phyloP scores from a whole-genome alignment of 2,113 vertebrate species.

The Prunella himalayana region DNA sequence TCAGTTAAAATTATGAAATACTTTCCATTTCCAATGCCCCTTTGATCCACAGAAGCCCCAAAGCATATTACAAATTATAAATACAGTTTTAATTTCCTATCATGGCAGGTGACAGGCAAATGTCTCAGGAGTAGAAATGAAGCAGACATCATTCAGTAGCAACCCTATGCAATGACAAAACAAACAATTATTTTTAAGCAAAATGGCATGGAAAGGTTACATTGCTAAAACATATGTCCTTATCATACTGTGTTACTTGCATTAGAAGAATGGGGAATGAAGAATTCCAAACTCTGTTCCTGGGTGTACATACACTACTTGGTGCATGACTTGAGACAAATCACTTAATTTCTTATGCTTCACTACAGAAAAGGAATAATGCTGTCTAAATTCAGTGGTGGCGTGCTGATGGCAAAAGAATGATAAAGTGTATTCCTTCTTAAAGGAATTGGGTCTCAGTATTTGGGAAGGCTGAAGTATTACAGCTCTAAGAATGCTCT shows the following conservation, averaged over 20 bases:
- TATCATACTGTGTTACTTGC: not conserved
- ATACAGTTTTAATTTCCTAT: not conserved
- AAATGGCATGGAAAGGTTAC: not conserved
- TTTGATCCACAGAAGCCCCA: not conserved
- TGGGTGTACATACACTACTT: not conserved
- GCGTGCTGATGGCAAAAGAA: not conserved
- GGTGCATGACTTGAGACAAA: not conserved
- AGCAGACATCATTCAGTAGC: not conserved
- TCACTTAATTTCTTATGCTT: not conserved
- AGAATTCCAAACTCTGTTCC: not conserved
- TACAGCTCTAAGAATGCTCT: not conserved
- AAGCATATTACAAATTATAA: not conserved
- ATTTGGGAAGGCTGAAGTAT: not conserved
- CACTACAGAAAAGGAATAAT: not conserved
- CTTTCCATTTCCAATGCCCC: slow-evolving; percentile 38
- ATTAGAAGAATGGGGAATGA: not conserved
- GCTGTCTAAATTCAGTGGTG: not conserved
- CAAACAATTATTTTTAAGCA: not conserved
- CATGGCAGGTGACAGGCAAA: not conserved
- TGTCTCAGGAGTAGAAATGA: not conserved
- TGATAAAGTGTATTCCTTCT: not conserved
- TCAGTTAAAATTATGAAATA: slow-evolving; percentile 62
- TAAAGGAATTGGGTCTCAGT: not conserved
- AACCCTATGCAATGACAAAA: not conserved
- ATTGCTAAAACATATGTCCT: not conserved